phyloP scores from a whole-genome alignment of 2,888 invertebrate genomes.

The Cremastobaeus sp. region DNA sequence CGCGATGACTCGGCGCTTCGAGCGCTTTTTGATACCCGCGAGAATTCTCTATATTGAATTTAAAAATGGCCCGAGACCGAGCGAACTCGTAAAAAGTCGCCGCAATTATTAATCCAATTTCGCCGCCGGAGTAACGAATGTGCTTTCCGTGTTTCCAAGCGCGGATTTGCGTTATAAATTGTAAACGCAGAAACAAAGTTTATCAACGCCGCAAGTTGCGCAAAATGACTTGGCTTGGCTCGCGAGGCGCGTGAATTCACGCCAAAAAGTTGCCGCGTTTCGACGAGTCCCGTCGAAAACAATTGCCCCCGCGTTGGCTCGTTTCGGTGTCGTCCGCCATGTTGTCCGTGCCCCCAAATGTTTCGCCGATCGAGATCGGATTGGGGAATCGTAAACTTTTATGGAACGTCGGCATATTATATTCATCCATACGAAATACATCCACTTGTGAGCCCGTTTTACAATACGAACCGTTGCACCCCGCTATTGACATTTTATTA shows the following conservation, averaged over 20 bases:
- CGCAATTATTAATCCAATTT: slow-evolving; percentile 49
- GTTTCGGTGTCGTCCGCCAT: background rate
- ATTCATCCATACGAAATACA: slow-evolving; percentile 36
- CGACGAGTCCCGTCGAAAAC: no score
- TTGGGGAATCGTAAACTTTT: slow-evolving; percentile 26
- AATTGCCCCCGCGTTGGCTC: no score
- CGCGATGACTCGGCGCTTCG: slow-evolving; percentile 42
- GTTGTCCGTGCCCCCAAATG: slow-evolving; percentile 1
- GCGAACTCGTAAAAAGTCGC: slow-evolving; percentile 25
- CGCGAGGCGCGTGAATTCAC: slow-evolving; percentile 20
- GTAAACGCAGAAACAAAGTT: slow-evolving; percentile 46
- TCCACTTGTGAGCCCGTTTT: slow-evolving; percentile 1
- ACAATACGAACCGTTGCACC: slow-evolving; percentile 25
- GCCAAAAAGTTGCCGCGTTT: no score
- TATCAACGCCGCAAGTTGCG: slow-evolving; percentile 38
- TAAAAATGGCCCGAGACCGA: background rate
- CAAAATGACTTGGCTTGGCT: slow-evolving; percentile 17
- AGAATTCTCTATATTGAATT: slow-evolving; percentile 15
- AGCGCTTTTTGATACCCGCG: slow-evolving; percentile 20
- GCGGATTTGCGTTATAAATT: slow-evolving; percentile 41
- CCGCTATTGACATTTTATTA: slow-evolving; percentile 43
- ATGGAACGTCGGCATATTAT: slow-evolving; percentile 25
- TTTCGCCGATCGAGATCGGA: background rate
- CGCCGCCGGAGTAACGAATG: slow-evolving; percentile 31
- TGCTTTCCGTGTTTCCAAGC: slow-evolving; percentile 42